phyloP scores from a whole-genome alignment of 2,113 vertebrate species.

The Sardina pilchardus region DNA sequence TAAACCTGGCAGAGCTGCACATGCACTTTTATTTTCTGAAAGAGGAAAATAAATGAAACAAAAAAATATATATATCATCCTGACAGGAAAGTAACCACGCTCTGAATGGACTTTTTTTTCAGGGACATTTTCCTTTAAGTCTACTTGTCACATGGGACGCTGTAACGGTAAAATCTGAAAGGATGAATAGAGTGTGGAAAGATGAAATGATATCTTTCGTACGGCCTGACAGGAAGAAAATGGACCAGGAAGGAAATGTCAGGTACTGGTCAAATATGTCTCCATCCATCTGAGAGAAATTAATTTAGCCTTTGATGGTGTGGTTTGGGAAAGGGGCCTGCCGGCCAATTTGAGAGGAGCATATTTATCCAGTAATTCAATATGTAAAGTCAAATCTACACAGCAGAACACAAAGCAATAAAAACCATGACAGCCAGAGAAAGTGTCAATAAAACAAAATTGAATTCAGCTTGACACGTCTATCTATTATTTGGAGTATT shows the following conservation, averaged over 20 bases:
- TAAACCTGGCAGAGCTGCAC: constrained; percentile 30
- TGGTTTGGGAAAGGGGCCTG: background rate
- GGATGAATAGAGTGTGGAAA: background rate
- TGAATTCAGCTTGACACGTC: background rate
- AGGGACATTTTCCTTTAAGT: background rate
- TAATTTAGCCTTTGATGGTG: background rate
- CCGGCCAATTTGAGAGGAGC: background rate
- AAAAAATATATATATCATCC: constrained; percentile 30
- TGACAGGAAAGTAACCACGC: constrained; percentile 20
- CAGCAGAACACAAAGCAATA: background rate
- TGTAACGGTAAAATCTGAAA: background rate
- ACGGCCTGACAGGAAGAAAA: background rate
- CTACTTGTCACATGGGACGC: background rate
- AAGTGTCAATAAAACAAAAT: background rate
- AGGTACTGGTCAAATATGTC: background rate
- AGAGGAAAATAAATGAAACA: constrained; percentile 13
- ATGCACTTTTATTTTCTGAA: background rate
- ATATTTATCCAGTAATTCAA: background rate
- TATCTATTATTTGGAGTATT: background rate
- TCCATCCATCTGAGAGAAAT: background rate
- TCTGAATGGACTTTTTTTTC: background rate
- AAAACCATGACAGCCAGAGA: background rate
- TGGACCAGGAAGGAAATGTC: background rate
- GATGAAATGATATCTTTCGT: background rate
- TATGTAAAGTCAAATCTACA: background rate